Base-by-base conservation (phyloP, 2,888 invertebrate species). In the Drosophila anomalata region DNA sequence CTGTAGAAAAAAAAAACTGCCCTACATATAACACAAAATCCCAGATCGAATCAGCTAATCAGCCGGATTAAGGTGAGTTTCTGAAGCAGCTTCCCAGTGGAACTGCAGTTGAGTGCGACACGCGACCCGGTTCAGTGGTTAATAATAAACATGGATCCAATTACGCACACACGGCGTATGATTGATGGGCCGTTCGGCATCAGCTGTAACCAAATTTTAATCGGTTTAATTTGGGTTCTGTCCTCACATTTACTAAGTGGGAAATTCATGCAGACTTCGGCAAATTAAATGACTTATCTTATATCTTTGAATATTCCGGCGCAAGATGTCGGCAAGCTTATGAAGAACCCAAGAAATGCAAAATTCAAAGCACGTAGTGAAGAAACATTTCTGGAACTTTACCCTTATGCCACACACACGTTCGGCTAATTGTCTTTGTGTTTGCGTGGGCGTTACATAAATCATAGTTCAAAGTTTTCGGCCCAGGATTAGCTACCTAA, bases 391-490 rank as follows among this genome's bases (percentile, higher is more conserved):
- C 73, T 73, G 63, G 52, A 79, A 78, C 71, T 78, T 76, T 62
- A 36, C 58, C 73, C 65, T 52, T 39, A 50, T 46, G 48, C 54
- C 50, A 59, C 59, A 56, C 44, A 3, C 20, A 31, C 50, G 53
- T 20, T 8, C 57, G 39, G 55, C 71, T 84, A 78, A 73, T 75
- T 84, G 82, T 73, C 63, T 74, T 44, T 14, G 41, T 39, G 47
- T 54, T 29, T 63, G 58, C 48, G 76, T 66, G 69, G 70, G 58
- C 57, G 71, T 41, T 66, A 79, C 79, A 87, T 82, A 82, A 83
- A 85, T 83, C 88, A 87, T 79, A 83, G 86, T 85, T 83, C 79
- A 83, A 87, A 83, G 85, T 79, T 82, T 83, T 78, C 77, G 51
- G 57, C 54, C 79, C 55, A 58, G 86, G 87, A 82, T 87, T 82